A percentile compares a stretch with the other conserved stretches of the same genome.
Evolutionary conservation across 92 coral and sea anemone genomes (phyloP).

Genomic region (Palythoa caribaeorum): DNA sequence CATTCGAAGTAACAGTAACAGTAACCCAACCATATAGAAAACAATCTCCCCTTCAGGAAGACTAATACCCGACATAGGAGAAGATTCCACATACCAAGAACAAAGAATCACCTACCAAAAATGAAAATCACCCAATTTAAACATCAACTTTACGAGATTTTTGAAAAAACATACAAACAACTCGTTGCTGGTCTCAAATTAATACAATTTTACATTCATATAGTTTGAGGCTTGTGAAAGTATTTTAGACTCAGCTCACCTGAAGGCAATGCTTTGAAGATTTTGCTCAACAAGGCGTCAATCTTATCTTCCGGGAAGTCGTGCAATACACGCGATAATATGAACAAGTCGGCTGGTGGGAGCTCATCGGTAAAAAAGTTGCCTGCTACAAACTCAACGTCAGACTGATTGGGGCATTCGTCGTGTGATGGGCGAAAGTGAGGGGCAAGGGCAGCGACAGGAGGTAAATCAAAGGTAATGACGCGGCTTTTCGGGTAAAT

Average conservation of each 20-base stretch:
- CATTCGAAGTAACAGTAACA: no score
- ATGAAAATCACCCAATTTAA: no score
- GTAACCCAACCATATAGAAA: no score
- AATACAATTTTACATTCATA: no score
- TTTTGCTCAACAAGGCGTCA: constrained; percentile 28
- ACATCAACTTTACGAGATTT: no score
- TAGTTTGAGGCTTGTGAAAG: neutral
- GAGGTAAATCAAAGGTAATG: constrained; percentile 35
- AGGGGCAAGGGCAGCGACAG: constrained; percentile 10
- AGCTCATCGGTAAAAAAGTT: constrained; percentile 42
- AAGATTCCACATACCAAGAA: no score
- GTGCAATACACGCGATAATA: constrained; percentile 44
- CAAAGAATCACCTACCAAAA: no score
- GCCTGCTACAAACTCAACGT: constrained; percentile 29
- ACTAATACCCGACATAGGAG: no score
- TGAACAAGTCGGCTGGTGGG: constrained; percentile 34
- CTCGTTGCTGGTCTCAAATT: no score
- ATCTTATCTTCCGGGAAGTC: constrained; percentile 41
- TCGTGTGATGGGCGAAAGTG: constrained; percentile 35
- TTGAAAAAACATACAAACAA: no score
- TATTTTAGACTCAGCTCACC: neutral
- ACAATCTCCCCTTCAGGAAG: no score
- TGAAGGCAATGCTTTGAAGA: constrained; percentile 31
- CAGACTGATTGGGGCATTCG: constrained; percentile 47
- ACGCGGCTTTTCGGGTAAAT: constrained; percentile 14